Base-by-base conservation (phyloP, 2,888 invertebrate genomes). In the Andrena haemorrhoa region DNA sequence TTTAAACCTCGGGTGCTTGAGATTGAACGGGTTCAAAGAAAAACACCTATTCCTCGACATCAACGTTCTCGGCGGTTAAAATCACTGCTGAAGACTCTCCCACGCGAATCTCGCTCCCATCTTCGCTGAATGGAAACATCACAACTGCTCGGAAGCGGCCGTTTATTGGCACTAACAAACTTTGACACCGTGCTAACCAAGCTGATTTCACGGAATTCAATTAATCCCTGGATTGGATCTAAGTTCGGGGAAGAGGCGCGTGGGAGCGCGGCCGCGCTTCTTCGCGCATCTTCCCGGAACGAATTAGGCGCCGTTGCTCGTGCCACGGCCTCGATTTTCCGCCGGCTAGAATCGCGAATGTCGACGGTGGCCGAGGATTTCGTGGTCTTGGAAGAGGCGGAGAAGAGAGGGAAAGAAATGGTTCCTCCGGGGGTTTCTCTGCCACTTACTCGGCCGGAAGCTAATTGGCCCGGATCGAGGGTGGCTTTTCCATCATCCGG, bases 401-500 rank as follows among this genome's bases (percentile, higher is more conserved):
- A 4, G 49, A 53, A 26, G 68, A 68, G 51, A 58, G 76, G 79
- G 70, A 84, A 78, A 84, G 84, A 84, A 83, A 83, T 85, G 83
- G 84, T 88, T 85, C 86, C 87, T 79, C 70, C 71, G 84, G 85
- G 86, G 83, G 84, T 88, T 26, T 85, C 88, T 76, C 80, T 82
- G 88, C 80, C 88, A 86, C 88, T 88, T 85, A 86, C 88, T 79
- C 79, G 88, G 80, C 88, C 88, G 88, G 88, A 88, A 88, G 85
- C 84, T 88, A 88, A 88, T 88, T 88, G 88, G 88, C 79, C 84
- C 88, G 88, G 84, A 85, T 88, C 88, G 86, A 82, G 88, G 88
- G 88, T 88, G 86, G 88, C 88, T 88, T 88, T 88, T 88, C 86
- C 86, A 88, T 88, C 88, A 88, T 88, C 88, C 88, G 86, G 88